A percentile compares a stretch with the other conserved stretches of the same genome.
phyloP scores from a whole-genome alignment of 1,140 invertebrate species.

The Portunus trituberculatus region DNA sequence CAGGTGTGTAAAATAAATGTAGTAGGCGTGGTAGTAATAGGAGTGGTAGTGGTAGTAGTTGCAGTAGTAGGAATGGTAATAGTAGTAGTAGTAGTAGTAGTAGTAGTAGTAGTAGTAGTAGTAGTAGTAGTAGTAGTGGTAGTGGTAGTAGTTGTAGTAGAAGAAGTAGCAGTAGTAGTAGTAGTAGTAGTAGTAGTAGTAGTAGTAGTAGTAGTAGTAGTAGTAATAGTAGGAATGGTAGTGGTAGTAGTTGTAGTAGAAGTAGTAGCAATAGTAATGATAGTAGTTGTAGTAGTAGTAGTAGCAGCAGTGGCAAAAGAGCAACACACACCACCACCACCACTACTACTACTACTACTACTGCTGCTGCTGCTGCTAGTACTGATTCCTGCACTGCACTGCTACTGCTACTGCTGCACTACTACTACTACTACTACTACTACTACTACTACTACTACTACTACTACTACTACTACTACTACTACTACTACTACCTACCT shows the following conservation, averaged over 20 bases:
- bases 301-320: neutral
- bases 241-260: too few species aligned
- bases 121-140: neutral
- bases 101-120: neutral
- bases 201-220: neutral
- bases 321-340: neutral
- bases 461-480: constrained; percentile 24
- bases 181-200: neutral
- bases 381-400: neutral
- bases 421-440: neutral
- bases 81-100: neutral
- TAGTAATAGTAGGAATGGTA: too few species aligned
- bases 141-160: too few species aligned
- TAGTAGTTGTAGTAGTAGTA: too few species aligned
- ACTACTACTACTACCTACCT: neutral
- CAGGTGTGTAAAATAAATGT: too few species aligned
- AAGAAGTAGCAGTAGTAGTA: neutral
- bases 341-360: neutral
- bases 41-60: too few species aligned
- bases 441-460: neutral
- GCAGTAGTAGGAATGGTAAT: too few species aligned
- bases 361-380: neutral
- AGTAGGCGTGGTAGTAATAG: too few species aligned
- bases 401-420: neutral
- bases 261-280: too few species aligned